Percentiles rank a stretch among this genome's conserved stretches.
Evolutionary conservation across 2,797 vertebrate species (phyloP).

Genomic region (Danio albolineatus): DNA sequence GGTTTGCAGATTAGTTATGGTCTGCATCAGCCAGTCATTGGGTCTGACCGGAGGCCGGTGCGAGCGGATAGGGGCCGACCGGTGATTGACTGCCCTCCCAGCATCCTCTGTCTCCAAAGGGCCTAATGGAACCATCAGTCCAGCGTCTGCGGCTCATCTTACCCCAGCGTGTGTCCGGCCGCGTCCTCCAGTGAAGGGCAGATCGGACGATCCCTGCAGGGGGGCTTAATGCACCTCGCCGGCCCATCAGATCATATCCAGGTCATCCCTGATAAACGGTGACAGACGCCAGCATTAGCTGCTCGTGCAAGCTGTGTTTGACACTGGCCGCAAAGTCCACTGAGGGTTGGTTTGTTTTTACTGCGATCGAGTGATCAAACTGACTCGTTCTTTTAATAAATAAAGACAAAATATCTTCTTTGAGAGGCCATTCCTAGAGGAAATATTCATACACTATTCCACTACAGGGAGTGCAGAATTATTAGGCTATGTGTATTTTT

Average conservation of each 20-base stretch:
- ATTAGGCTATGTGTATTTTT: no score
- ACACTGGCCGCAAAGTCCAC: background rate
- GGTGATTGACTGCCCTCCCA: conserved; percentile 57
- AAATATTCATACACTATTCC: no score
- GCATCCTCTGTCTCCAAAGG: conserved; percentile 47
- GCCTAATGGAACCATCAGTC: conserved; percentile 59
- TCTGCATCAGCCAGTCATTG: conserved; percentile 37
- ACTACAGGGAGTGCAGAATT: no score
- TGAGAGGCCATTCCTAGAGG: no score
- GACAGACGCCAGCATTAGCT: background rate
- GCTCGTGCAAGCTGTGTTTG: background rate
- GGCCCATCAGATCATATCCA: conserved; percentile 27
- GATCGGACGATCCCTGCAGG: conserved; percentile 25
- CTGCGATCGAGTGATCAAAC: background rate
- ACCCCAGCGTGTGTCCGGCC: conserved; percentile 38
- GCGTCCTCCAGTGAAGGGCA: conserved; percentile 51
- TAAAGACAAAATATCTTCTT: background rate
- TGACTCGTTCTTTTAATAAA: no score
- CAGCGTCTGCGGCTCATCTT: conserved; percentile 24
- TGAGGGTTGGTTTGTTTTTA: background rate
- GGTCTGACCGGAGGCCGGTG: conserved; percentile 28
- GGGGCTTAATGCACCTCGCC: conserved; percentile 38
- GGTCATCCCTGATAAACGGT: conserved; percentile 18
- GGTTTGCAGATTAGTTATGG: conserved; percentile 40
- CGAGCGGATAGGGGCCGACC: background rate